Conservation (phyloP, 2,888 invertebrate genomes). For the Drosophila testacea region DNA sequence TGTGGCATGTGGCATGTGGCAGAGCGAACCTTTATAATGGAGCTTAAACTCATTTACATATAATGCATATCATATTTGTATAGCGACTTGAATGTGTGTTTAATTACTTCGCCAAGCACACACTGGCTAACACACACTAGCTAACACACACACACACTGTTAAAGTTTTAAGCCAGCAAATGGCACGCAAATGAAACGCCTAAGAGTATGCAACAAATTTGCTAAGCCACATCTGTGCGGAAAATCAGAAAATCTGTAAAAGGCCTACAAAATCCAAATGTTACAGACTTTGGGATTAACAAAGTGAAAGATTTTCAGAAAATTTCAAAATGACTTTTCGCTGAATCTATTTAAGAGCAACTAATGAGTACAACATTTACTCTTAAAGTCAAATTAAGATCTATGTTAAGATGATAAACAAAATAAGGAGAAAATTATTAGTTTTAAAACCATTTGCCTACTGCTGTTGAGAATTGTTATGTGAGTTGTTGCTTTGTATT, state of each 20-base stretch:
- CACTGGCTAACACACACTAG: constrained; percentile 20
- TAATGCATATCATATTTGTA: constrained; percentile 66
- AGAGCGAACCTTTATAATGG: constrained; percentile 55
- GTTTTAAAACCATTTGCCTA: too few relatives aligned
- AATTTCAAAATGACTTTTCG: not conserved
- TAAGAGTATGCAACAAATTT: constrained; percentile 53
- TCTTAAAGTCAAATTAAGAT: too few relatives aligned
- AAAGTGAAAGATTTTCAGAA: constrained; percentile 15
- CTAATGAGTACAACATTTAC: too few relatives aligned
- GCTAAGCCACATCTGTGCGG: constrained; percentile 44
- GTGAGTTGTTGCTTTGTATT: too few relatives aligned
- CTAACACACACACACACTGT: constrained; percentile 1
- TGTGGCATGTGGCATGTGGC: constrained; percentile 35
- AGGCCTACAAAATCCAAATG: not conserved
- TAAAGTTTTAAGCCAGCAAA: constrained; percentile 50
- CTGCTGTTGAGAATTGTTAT: too few relatives aligned
- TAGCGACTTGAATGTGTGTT: constrained; percentile 65
- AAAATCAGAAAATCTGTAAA: not conserved
- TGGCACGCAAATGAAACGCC: constrained; percentile 33
- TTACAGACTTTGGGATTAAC: constrained; percentile 5
- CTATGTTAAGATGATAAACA: too few relatives aligned
- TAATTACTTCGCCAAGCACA: constrained; percentile 59
- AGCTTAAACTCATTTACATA: constrained; percentile 67
- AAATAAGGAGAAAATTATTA: too few relatives aligned
- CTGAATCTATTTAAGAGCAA: not conserved